Conservation (phyloP, 2,888 invertebrate genomes). For the Atrina japonica region DNA sequence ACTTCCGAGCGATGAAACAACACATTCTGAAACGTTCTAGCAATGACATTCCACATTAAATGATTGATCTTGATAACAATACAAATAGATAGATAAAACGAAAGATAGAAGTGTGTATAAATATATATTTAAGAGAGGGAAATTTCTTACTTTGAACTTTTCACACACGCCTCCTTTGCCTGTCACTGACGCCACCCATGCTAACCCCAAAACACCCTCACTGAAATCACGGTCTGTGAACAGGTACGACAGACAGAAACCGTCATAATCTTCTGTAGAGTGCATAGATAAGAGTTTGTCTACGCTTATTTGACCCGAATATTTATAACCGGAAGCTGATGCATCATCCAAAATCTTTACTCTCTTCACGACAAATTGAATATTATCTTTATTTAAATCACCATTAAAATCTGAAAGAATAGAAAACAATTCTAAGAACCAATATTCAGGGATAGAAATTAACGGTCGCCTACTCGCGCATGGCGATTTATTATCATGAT, state of each 20-base stretch:
- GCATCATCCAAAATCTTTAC: conserved; percentile 96
- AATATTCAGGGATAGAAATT: not conserved
- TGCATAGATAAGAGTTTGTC: conserved; percentile 81
- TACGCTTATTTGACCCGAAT: conserved; percentile 81
- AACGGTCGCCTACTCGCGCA: too few species aligned
- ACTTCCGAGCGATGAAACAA: too few species aligned
- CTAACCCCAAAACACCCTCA: conserved; percentile 97
- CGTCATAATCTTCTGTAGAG: conserved; percentile 97
- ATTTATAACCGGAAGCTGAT: conserved; percentile 91
- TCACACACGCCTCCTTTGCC: conserved; percentile 98
- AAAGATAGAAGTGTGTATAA: too few species aligned
- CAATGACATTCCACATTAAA: too few species aligned
- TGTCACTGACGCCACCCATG: conserved; percentile 94
- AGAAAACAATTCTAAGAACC: too few species aligned
- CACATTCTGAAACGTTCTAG: too few species aligned
- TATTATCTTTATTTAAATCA: conserved; percentile 94
- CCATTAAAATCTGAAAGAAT: conserved; percentile 92
- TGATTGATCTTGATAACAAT: too few species aligned
- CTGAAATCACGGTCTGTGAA: conserved; percentile 99
- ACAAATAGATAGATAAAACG: too few species aligned
- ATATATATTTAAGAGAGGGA: not conserved
- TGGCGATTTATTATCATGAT: too few species aligned
- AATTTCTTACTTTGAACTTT: conserved; percentile 84
- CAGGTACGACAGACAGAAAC: conserved; percentile 98
- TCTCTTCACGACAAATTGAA: conserved; percentile 97